These are phyloP conservation scores for Cygnus buccinator DNA, from an alignment of 2,113 vertebrate species.

Conservation along the genomic window DNA sequence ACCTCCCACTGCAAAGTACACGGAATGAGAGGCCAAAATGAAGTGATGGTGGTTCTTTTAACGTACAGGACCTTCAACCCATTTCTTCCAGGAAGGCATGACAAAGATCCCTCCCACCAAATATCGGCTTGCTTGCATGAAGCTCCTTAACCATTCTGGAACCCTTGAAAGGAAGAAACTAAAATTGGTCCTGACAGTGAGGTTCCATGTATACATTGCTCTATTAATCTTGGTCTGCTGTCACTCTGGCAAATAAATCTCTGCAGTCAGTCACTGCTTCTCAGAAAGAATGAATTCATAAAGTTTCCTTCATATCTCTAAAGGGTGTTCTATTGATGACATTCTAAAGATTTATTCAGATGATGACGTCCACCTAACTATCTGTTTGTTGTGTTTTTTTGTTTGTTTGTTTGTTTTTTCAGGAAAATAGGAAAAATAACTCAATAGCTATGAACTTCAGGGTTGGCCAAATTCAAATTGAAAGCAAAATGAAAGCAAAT, in stretches of 20 bases:
- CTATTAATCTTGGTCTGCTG: neutral
- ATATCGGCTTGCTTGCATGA: neutral
- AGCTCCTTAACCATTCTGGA: neutral
- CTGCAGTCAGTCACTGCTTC: neutral
- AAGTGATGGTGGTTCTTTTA: neutral
- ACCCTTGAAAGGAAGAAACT: neutral
- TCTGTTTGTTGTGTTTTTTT: neutral
- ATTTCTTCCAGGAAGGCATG: neutral
- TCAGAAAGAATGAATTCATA: neutral
- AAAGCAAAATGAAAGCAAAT: neutral
- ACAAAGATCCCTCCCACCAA: neutral
- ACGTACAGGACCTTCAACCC: neutral
- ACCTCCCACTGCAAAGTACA: neutral
- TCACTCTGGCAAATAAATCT: neutral
- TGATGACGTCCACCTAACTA: neutral
- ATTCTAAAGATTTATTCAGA: neutral
- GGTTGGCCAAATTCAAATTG: neutral
- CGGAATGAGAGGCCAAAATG: neutral
- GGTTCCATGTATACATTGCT: neutral
- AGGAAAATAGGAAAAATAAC: neutral
- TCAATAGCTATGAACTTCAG: neutral
- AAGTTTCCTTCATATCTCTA: neutral
- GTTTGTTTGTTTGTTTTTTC: neutral
- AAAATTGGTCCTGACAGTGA: neutral
- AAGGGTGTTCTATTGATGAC: neutral